Evolutionary conservation across 1,140 invertebrate species (phyloP), one percentile per base, ranked within the genome.

Genomic region (Leucophenga varia): DNA sequence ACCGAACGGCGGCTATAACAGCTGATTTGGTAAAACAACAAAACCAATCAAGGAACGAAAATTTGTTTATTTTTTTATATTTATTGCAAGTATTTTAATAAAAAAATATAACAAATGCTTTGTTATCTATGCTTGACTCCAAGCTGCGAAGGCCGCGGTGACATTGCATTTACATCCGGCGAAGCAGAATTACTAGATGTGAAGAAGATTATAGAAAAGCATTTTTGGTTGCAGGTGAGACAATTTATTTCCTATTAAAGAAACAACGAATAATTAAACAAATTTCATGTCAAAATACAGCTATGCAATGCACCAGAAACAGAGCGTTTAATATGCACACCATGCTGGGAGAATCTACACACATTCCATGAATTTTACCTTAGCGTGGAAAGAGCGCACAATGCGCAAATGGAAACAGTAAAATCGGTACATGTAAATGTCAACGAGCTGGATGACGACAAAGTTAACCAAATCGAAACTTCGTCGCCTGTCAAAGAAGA

Each of bases 281-380:
- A n/a, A n/a, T n/a, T n/a, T n/a, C n/a, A 10, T 25, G 10, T 25
- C 22, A 25, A 25, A n/a, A 25, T 10, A 25, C 22, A 6, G 5
- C 22, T 25, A 25, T 25, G 10, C 21, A 4, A 3, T 2, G 21
- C 16, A 35, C 8, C 25, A 52, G 59, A 1, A 58, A 63, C 32
- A 17, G n/a, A 9, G 35, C 4, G 18, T 17, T 16, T 3, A 3
- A 51, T 67, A 12, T 67, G 63, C 20, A 44, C 40, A 2, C 10
- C 12, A 2, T 67, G 63, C 37, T 67, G 64, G 63, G 45, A 59
- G n/a, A 56, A 68, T 30, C 13, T 67, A 10, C 19, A 34, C 21
- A 46, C 61, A 13, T 67, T 67, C 20, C 63, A 67, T 40, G 59
- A 47, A 8, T 67, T 67, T 38, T 67, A 67, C 16, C n/a, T 42